These are phyloP conservation scores for Saccostrea cuccullata DNA, from an alignment of 1,140 invertebrate species.

Conservation along the genomic window DNA sequence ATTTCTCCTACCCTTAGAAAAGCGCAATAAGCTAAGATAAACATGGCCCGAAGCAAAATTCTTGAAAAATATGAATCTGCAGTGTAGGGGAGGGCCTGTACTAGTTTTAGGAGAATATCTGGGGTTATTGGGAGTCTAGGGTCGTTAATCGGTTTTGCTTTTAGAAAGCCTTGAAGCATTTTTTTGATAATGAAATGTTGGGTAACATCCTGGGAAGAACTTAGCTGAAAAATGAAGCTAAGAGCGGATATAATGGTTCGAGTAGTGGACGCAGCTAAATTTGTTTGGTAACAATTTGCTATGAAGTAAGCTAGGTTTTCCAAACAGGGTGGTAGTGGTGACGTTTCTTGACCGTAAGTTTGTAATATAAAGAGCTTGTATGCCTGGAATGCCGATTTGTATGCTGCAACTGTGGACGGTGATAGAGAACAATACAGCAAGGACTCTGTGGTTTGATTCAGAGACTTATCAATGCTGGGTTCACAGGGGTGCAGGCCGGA, in stretches of 20 bases:
- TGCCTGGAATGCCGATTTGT: neutral
- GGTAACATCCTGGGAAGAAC: neutral
- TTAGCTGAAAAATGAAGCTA: slow-evolving; percentile 6
- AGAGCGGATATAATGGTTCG: neutral
- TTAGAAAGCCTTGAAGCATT: slow-evolving; percentile 12
- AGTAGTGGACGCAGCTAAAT: slow-evolving; percentile 37
- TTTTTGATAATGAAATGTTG: neutral
- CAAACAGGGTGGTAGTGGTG: no score
- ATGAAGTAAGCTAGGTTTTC: neutral
- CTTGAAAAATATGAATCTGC: neutral
- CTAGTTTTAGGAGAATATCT: neutral
- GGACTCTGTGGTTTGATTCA: no score
- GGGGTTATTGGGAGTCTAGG: slow-evolving; percentile 2
- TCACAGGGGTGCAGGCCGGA: no score
- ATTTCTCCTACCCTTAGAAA: slow-evolving; percentile 40
- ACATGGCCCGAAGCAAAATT: slow-evolving; percentile 5
- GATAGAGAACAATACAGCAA: no score
- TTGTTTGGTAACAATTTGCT: neutral
- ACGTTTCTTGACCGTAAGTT: no score
- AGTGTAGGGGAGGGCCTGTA: neutral
- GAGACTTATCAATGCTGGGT: no score
- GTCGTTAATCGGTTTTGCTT: neutral
- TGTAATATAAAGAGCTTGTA: no score
- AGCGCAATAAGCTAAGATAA: slow-evolving; percentile 41
- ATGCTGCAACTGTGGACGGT: neutral